Percentiles rank a stretch among this genome's conserved stretches.
These are phyloP conservation scores for Carettochelys insculpta DNA, from an alignment of 2,113 vertebrate species.

Conservation along the genomic window DNA sequence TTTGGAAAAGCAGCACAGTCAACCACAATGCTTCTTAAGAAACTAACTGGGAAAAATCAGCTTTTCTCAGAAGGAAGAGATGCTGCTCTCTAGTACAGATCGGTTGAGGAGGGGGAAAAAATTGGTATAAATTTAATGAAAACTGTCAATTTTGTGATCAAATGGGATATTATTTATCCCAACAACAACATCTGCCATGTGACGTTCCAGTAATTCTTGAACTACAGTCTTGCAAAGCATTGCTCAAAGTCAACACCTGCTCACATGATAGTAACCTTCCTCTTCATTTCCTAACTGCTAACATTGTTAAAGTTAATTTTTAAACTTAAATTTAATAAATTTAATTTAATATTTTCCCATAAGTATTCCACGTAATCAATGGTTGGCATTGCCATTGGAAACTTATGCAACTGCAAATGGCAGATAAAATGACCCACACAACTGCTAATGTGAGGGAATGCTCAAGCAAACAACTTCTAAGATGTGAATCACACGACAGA, in stretches of 20 bases:
- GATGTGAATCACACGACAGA: not conserved
- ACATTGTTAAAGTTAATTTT: not conserved
- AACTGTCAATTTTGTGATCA: not conserved
- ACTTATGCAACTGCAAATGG: not conserved
- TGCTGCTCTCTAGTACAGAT: not conserved
- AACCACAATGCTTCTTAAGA: not conserved
- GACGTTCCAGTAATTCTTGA: not conserved
- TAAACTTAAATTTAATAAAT: too few relatives aligned
- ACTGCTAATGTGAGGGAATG: not conserved
- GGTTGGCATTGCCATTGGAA: not conserved
- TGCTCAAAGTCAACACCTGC: not conserved
- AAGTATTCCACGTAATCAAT: not conserved
- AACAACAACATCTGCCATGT: not conserved
- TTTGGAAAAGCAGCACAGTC: not conserved
- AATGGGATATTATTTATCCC: not conserved
- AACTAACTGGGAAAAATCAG: not conserved
- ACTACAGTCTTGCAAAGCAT: not conserved
- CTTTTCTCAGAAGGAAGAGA: not conserved
- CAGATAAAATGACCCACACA: not conserved
- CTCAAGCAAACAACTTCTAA: too few relatives aligned
- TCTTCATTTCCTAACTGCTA: not conserved
- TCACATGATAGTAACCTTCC: not conserved
- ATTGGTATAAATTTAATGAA: not conserved
- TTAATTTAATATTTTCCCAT: not conserved
- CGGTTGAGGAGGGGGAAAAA: not conserved